phyloP scores from a whole-genome alignment of 2,888 invertebrate species.

The Leucozona laternaria region DNA sequence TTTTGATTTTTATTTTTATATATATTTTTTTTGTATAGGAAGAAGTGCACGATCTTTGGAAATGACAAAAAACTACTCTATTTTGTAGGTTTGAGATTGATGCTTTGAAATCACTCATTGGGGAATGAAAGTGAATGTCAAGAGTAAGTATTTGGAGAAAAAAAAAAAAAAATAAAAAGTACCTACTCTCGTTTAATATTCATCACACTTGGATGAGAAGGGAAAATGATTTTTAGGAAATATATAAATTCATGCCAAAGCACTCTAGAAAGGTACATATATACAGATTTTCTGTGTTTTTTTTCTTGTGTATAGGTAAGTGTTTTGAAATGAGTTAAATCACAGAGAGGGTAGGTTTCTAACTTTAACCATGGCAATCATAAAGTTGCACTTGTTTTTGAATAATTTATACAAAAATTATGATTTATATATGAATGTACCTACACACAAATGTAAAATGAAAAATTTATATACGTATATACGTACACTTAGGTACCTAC shows the following conservation, averaged over 20 bases:
- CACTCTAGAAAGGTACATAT: background rate
- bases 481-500: too few species aligned
- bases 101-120: conserved; percentile 18
- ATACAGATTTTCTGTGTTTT: background rate
- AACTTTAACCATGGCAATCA: too few species aligned
- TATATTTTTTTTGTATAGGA: background rate
- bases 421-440: too few species aligned
- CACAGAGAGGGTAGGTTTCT: too few species aligned
- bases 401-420: too few species aligned
- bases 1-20: background rate
- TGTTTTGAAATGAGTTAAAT: background rate
- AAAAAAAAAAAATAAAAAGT: background rate
- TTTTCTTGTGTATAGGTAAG: background rate
- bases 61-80: background rate
- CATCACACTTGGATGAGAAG: conserved; percentile 25
- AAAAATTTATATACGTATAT: too few species aligned
- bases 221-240: background rate
- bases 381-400: too few species aligned
- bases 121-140: conserved; percentile 18
- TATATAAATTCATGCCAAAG: conserved; percentile 12
- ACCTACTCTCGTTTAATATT: conserved; percentile 15
- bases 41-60: background rate
- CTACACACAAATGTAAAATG: too few species aligned
- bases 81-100: conserved; percentile 21
- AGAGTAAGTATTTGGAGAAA: background rate